Evolutionary conservation across 2,113 vertebrate species (phyloP).

Genomic region (Myrmecobius fasciatus): DNA sequence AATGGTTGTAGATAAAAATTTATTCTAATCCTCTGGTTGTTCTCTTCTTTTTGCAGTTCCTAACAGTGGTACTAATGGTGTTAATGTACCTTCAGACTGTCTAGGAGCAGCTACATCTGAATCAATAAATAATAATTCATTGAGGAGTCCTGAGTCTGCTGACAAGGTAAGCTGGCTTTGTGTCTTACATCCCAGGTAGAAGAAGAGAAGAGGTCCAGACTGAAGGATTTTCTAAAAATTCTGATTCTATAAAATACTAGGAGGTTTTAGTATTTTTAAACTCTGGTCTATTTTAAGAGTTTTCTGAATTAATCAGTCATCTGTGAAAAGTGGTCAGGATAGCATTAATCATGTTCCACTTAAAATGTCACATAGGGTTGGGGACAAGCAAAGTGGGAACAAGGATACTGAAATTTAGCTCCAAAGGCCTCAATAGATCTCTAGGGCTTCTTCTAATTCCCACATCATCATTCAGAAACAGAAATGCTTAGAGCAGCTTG

Average conservation of each 20-base stretch:
- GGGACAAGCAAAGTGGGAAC: not conserved
- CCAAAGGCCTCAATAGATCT: not conserved
- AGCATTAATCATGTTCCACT: not conserved
- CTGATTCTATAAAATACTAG: fast-evolving
- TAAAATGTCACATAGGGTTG: not conserved
- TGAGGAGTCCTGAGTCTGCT: slow-evolving; percentile 75
- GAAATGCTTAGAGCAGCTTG: not conserved
- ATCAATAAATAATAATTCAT: slow-evolving; percentile 84
- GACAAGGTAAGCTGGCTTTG: slow-evolving; percentile 73
- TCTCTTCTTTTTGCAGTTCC: slow-evolving; percentile 81
- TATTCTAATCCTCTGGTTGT: not conserved
- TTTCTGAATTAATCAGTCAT: not conserved
- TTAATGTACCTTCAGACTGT: slow-evolving; percentile 89
- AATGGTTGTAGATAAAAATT: not conserved
- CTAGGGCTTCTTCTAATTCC: not conserved
- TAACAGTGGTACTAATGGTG: slow-evolving; percentile 95
- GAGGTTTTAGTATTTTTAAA: not conserved
- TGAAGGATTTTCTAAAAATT: not conserved
- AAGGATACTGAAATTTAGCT: not conserved
- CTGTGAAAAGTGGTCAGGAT: not conserved
- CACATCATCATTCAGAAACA: not conserved
- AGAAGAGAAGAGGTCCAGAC: fast-evolving
- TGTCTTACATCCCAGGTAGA: slow-evolving; percentile 10
- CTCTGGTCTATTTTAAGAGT: no score
- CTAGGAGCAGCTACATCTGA: slow-evolving; percentile 76